phyloP scores from a whole-genome alignment of 1,140 invertebrate genomes.

The Bombus breviceps region DNA sequence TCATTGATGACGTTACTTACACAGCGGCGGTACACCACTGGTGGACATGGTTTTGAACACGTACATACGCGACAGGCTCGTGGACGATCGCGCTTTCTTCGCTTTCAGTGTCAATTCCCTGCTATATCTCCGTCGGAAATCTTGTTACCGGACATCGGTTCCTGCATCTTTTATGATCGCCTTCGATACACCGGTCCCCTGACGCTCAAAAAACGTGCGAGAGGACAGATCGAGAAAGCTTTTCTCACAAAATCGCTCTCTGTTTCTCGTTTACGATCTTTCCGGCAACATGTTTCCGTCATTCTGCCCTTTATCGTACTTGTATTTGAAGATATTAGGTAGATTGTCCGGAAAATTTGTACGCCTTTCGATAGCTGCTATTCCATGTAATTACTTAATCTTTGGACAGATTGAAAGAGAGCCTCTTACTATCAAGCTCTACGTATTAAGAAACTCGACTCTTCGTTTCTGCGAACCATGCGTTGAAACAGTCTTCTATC shows the following conservation, averaged over 20 bases:
- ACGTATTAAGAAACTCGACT: no score
- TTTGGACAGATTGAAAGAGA: no score
- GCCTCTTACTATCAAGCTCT: no score
- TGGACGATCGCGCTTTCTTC: conserved; percentile 34
- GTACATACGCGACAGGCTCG: neutral
- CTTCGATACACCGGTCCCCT: conserved; percentile 27
- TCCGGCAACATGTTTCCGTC: no score
- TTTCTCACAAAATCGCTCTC: conserved; percentile 13
- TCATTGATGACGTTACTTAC: conserved; percentile 26
- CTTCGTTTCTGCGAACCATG: no score
- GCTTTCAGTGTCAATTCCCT: conserved; percentile 12
- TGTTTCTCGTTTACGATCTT: no score
- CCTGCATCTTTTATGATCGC: conserved; percentile 46
- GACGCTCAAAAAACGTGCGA: conserved; percentile 3
- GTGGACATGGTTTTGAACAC: conserved; percentile 31
- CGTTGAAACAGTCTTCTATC: no score
- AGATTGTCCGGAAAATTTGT: no score
- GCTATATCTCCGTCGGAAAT: conserved; percentile 27
- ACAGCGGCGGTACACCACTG: neutral
- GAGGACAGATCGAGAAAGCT: conserved; percentile 2
- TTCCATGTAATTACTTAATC: no score
- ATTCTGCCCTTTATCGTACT: no score
- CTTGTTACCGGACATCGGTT: conserved; percentile 48
- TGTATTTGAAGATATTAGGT: no score
- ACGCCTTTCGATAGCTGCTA: no score